Evolutionary conservation across 1,140 invertebrate species (phyloP), one percentile per base, ranked within the genome.

Genomic region (Achroia grisella): DNA sequence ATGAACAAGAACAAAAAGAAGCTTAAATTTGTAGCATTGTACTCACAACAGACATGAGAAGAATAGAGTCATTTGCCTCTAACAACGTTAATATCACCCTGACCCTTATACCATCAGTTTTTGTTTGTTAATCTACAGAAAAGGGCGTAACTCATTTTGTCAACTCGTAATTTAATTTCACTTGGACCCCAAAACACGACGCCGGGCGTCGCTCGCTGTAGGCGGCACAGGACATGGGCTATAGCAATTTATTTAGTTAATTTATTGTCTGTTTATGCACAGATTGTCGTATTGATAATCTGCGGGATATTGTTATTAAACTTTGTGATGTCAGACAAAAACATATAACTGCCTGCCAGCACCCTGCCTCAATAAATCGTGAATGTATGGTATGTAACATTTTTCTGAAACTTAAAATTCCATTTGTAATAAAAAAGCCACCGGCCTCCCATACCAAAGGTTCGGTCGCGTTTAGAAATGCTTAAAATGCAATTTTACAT

Each of bases 131-230:
- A 82, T 85, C 76, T 79, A 70, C 68, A 77, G 74, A 78, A 78
- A 78, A 85, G 78, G 80, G 78, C 81, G 81, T 85, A 81, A 82
- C 81, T 85, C 81, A 81, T 82, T 85, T 79, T 79, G 81, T 85
- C 78, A 75, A 74, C 78, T 74, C 59, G 73, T 85, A 85, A 85
- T 85, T 85, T 77, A 79, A 85, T 85, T 82, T 74, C 65, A 63
- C 52, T 67, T 74, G 72, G 69, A 69, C 72, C 77, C 71, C 75
- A 63, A 42, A 51, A 67, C 42, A 56, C 60, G 36, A 48, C 60
- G 60, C 55, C 55, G 45, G 37, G 54, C 52, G 60, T 55, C 55
- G 45, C 35, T 55, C 52, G 42, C 50, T 48, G 52, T 48, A 61
- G 61, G 59, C 57, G 52, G 44, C 62, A 36, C 61, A 62, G 71